These are phyloP conservation scores for Amiota mariae DNA, from an alignment of 2,888 invertebrate species.

Conservation along the genomic window DNA sequence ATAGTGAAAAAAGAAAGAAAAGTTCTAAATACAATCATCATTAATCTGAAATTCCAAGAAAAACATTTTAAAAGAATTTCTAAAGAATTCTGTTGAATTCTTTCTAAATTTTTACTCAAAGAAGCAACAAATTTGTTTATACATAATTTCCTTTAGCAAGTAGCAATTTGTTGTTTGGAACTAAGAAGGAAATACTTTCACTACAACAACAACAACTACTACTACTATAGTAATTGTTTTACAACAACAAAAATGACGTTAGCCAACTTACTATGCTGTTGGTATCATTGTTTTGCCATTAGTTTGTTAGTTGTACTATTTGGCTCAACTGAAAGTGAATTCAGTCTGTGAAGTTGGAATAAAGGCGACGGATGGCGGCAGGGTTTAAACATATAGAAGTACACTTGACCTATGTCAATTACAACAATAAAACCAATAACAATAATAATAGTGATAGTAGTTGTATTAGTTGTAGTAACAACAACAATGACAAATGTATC, in stretches of 20 bases:
- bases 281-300: conserved; percentile 15
- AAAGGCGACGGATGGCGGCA: no score
- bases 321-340: conserved; percentile 61
- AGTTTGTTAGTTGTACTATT: conserved; percentile 2
- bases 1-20: no score
- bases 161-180: neutral
- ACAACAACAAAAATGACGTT: conserved; percentile 1
- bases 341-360: conserved; percentile 42
- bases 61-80: no score
- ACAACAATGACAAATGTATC: conserved; percentile 33
- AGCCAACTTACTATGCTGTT: neutral
- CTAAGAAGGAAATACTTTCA: conserved; percentile 16
- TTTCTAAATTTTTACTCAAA: no score
- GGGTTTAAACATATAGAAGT: conserved; percentile 16
- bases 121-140: no score
- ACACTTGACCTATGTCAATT: conserved; percentile 66
- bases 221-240: neutral
- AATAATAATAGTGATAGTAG: no score
- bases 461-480: neutral
- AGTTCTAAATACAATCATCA: no score
- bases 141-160: no score
- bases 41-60: no score
- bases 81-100: no score
- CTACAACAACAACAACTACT: neutral
- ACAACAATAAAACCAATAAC: conserved; percentile 38